Percentiles rank a stretch among this genome's conserved stretches.
Conservation (phyloP, 2,888 invertebrate genomes). For the Entomobrya multifasciata region DNA sequence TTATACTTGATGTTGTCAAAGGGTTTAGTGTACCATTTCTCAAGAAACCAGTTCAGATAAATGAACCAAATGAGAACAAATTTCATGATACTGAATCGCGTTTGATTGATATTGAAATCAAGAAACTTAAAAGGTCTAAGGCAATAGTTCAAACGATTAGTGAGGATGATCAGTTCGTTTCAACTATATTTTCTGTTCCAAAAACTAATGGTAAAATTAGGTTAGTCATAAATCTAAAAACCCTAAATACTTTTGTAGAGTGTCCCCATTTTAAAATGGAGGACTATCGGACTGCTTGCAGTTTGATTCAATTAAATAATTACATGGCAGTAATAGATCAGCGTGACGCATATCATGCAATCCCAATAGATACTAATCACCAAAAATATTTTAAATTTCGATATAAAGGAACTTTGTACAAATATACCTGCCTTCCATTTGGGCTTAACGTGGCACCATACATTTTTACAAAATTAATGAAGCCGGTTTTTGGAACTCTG, state of each 20-base stretch:
- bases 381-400: conserved; percentile 60
- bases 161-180: conserved; percentile 40
- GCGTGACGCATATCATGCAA: conserved; percentile 61
- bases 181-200: conserved; percentile 58
- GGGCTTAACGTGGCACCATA: conserved; percentile 57
- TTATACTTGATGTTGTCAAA: no score
- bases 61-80: not conserved
- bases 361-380: conserved; percentile 33
- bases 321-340: conserved; percentile 61
- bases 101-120: not conserved
- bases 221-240: conserved; percentile 67
- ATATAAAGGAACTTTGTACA: conserved; percentile 30
- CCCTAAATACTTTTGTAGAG: conserved; percentile 51
- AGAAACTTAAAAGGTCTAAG: not conserved
- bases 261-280: conserved; percentile 71
- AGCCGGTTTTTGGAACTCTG: conserved; percentile 41
- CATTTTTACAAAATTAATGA: conserved; percentile 64
- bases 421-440: conserved; percentile 58
- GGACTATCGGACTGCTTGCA: conserved; percentile 53
- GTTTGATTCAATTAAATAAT: not conserved
- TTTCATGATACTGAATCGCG: not conserved
- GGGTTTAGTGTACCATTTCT: no score
- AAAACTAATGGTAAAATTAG: conserved; percentile 52
- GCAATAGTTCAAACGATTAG: not conserved
- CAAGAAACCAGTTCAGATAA: no score